These are phyloP conservation scores for Galbula dea DNA, from an alignment of 2,113 vertebrate species.

Conservation along the genomic window DNA sequence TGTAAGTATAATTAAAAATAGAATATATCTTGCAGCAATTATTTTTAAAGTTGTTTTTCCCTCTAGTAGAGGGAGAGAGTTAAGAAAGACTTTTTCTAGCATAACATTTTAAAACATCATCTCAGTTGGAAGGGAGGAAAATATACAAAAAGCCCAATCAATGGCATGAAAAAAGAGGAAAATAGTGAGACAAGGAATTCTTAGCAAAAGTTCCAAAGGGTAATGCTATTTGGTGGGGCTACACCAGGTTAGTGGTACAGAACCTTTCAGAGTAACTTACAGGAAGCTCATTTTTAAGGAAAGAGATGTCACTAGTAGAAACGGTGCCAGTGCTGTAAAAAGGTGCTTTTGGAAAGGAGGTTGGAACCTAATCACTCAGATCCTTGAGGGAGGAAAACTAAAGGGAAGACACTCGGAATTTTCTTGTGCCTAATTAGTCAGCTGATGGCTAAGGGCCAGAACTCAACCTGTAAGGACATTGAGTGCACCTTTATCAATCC, in stretches of 20 bases:
- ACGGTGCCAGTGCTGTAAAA: neutral
- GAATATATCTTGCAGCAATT: neutral
- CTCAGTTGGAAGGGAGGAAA: neutral
- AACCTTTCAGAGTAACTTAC: slow-evolving; percentile 1
- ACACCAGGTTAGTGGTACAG: neutral
- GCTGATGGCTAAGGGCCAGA: neutral
- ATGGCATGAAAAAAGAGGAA: neutral
- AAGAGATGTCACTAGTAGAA: neutral
- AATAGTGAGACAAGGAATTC: neutral
- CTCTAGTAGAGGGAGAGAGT: neutral
- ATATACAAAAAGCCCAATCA: neutral
- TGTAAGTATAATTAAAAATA: neutral
- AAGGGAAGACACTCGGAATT: neutral
- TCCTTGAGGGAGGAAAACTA: neutral
- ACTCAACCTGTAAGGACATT: neutral
- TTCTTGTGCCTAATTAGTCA: neutral
- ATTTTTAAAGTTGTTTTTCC: neutral
- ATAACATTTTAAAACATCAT: neutral
- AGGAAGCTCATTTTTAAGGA: neutral
- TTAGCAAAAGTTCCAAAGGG: neutral
- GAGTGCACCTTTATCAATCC: neutral
- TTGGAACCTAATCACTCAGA: neutral
- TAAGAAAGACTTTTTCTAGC: neutral
- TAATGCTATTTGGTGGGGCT: neutral
- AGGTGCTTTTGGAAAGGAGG: neutral